Evolutionary conservation across 1,140 invertebrate species (phyloP).

Genomic region (Saxidomus purpurata): DNA sequence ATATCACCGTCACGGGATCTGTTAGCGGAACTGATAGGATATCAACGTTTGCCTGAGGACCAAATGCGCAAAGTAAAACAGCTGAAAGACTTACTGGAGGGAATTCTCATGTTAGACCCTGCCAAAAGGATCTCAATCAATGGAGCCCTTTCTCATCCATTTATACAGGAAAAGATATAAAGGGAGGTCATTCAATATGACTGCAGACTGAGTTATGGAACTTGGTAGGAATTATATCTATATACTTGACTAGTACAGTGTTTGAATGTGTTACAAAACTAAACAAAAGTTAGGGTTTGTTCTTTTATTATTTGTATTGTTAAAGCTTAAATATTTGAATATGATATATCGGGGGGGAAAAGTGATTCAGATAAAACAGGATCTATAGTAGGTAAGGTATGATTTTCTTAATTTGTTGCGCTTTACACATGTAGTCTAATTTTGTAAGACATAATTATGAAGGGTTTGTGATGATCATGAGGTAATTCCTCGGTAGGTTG

Average conservation of each 20-base stretch:
- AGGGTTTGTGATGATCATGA: too few species aligned
- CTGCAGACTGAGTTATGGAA: constrained; percentile 4
- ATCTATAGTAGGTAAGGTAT: neutral
- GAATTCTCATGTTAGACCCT: constrained; percentile 97
- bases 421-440: too few species aligned
- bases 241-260: neutral
- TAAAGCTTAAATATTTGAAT: too few species aligned
- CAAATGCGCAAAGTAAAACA: constrained; percentile 96
- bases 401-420: neutral
- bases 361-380: neutral
- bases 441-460: too few species aligned
- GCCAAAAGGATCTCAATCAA: constrained; percentile 97
- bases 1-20: constrained; percentile 95
- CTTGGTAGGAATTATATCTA: constrained; percentile 34
- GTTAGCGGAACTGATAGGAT: constrained; percentile 94
- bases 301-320: too few species aligned
- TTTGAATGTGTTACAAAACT: neutral
- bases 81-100: constrained; percentile 97
- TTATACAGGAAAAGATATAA: constrained; percentile 94
- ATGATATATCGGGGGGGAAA: too few species aligned
- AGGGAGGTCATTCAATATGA: neutral
- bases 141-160: constrained; percentile 97
- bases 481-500: too few species aligned
- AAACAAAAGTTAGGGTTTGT: neutral
- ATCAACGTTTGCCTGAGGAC: constrained; percentile 94